Evolutionary conservation across 2,797 vertebrate genomes (phyloP).

Genomic region (Cuniculus paca): DNA sequence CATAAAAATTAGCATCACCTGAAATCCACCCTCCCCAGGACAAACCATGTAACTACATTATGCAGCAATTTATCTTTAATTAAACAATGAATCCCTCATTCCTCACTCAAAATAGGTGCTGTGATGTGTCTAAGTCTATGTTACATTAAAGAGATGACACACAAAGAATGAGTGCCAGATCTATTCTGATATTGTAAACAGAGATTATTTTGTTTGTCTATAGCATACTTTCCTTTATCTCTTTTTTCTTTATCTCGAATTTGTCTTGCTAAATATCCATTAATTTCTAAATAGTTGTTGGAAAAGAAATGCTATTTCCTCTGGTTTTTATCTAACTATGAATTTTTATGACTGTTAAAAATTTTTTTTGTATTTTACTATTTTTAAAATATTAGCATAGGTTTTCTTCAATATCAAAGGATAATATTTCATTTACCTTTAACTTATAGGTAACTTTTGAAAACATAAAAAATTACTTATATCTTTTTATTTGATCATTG

Average conservation of each 20-base stretch:
- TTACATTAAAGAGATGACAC: neutral
- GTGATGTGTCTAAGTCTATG: neutral
- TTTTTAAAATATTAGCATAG: neutral
- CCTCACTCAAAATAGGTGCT: neutral
- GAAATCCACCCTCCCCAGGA: neutral
- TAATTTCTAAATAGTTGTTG: neutral
- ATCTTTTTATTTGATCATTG: neutral
- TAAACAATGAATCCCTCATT: neutral
- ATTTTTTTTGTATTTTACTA: too few relatives aligned
- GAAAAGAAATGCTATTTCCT: neutral
- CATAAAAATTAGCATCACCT: neutral
- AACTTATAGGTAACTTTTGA: neutral
- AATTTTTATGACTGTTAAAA: neutral
- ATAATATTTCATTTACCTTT: neutral
- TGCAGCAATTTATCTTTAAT: neutral
- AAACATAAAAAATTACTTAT: neutral
- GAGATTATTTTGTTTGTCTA: neutral
- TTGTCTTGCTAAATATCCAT: neutral
- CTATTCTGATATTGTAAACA: neutral
- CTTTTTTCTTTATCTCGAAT: neutral
- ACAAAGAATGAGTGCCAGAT: neutral
- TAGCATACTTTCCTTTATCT: neutral
- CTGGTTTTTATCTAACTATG: neutral
- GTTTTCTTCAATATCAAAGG: neutral
- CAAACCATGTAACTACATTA: neutral